These are phyloP conservation scores for Martes martes DNA, from an alignment of 2,113 vertebrate genomes.

Conservation along the genomic window DNA sequence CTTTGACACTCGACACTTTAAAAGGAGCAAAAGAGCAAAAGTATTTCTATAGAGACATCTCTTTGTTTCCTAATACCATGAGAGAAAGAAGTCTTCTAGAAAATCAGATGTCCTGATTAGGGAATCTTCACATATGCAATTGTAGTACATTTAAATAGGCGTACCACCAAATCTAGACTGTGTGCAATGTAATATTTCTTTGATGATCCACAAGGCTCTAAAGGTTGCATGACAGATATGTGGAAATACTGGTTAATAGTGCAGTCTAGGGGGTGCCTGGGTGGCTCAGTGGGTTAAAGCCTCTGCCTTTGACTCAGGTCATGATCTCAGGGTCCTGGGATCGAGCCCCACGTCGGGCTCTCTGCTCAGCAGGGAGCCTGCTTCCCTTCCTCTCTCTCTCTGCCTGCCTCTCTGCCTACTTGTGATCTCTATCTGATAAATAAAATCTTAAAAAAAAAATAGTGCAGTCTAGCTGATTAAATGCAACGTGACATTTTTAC, in stretches of 20 bases:
- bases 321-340: too few species aligned
- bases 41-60: neutral
- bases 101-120: slow-evolving; percentile 14
- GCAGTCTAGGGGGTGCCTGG: neutral
- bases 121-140: neutral
- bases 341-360: too few species aligned
- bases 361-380: too few species aligned
- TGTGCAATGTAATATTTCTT: neutral
- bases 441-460: neutral
- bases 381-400: too few species aligned
- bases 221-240: slow-evolving; percentile 34
- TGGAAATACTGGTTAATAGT: neutral
- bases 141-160: neutral
- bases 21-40: neutral
- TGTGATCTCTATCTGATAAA: too few species aligned
- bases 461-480: neutral
- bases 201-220: neutral
- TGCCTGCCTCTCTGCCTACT: too few species aligned
- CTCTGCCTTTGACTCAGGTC: too few species aligned
- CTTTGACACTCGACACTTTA: slow-evolving; percentile 46
- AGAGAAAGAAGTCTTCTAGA: neutral
- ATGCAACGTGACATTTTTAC: slow-evolving; percentile 17
- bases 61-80: neutral
- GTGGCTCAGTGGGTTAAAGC: too few species aligned
- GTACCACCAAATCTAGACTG: neutral